Percentiles rank a stretch among this genome's conserved stretches.
Conservation (phyloP, 2,888 invertebrate species). For the Orchestes rusci region DNA sequence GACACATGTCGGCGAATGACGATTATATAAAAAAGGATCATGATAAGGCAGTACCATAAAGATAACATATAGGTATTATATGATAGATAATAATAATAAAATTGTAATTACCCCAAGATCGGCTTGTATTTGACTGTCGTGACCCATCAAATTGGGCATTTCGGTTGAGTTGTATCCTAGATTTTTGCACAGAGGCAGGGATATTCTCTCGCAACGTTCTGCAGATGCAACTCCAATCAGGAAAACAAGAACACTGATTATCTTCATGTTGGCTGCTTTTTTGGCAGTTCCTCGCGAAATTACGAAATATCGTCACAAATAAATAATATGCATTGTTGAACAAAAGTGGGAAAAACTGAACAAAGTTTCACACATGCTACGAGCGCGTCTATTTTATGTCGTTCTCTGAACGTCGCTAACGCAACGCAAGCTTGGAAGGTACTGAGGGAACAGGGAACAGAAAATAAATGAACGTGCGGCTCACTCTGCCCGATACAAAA, state of each 20-base stretch:
- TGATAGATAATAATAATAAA: conserved; percentile 18
- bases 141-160: conserved; percentile 81
- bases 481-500: conserved; percentile 32
- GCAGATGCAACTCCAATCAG: conserved; percentile 1
- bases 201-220: conserved; percentile 63
- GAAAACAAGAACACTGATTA: conserved; percentile 10
- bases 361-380: too few relatives aligned
- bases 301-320: conserved; percentile 5
- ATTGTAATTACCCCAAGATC: conserved; percentile 59
- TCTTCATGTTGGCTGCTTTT: conserved; percentile 10
- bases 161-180: conserved; percentile 80
- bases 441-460: conserved; percentile 27
- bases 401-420: too few relatives aligned
- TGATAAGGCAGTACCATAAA: conserved; percentile 26
- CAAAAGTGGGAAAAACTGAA: too few relatives aligned
- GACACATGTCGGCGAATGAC: background rate
- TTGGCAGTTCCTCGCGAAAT: conserved; percentile 8
- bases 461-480: conserved; percentile 35
- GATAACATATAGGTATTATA: conserved; percentile 23
- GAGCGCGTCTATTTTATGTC: too few relatives aligned
- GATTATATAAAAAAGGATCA: conserved; percentile 21
- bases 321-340: background rate
- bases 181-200: conserved; percentile 71
- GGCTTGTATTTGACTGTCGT: conserved; percentile 73
- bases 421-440: conserved; percentile 24